Conservation (phyloP, 2,888 invertebrate species). For the Cheilosia scutellata region DNA sequence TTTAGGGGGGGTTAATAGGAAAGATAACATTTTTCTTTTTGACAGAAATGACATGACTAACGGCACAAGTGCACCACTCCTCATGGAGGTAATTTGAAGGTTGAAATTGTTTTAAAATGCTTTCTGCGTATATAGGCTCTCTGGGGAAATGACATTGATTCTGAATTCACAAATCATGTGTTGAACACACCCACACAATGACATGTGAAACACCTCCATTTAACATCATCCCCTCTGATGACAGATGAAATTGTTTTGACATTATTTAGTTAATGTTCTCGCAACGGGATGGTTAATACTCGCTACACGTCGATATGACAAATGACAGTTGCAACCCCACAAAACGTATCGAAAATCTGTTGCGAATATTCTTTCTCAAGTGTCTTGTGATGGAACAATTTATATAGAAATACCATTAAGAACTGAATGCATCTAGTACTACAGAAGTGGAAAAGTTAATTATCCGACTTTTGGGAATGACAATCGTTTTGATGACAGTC, state of each 20-base stretch:
- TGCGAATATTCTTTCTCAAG: slow-evolving; percentile 41
- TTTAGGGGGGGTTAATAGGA: slow-evolving; percentile 35
- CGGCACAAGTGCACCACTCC: slow-evolving; percentile 27
- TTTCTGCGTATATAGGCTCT: neutral
- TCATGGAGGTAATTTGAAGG: slow-evolving; percentile 25
- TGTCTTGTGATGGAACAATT: neutral
- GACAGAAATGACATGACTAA: slow-evolving; percentile 53
- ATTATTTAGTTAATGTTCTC: slow-evolving; percentile 70
- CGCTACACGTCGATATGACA: slow-evolving; percentile 49
- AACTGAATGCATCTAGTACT: slow-evolving; percentile 8
- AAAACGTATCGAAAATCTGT: slow-evolving; percentile 23
- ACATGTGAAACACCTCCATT: slow-evolving; percentile 17
- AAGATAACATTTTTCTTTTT: slow-evolving; percentile 62
- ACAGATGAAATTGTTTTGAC: slow-evolving; percentile 71
- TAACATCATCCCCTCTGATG: slow-evolving; percentile 6
- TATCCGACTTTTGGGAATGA: slow-evolving; percentile 60
- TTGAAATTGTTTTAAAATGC: slow-evolving; percentile 67
- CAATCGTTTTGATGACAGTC: slow-evolving; percentile 68
- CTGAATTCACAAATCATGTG: slow-evolving; percentile 58
- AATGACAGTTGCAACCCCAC: slow-evolving; percentile 56
- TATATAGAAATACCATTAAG: slow-evolving; percentile 26
- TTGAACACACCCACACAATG: slow-evolving; percentile 44
- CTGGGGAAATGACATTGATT: slow-evolving; percentile 71
- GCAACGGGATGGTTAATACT: slow-evolving; percentile 31
- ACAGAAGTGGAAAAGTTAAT: slow-evolving; percentile 65